Conservation (phyloP, 37 sponge, comb jelly and placozoan genomes). For the Ephydatia muelleri region DNA sequence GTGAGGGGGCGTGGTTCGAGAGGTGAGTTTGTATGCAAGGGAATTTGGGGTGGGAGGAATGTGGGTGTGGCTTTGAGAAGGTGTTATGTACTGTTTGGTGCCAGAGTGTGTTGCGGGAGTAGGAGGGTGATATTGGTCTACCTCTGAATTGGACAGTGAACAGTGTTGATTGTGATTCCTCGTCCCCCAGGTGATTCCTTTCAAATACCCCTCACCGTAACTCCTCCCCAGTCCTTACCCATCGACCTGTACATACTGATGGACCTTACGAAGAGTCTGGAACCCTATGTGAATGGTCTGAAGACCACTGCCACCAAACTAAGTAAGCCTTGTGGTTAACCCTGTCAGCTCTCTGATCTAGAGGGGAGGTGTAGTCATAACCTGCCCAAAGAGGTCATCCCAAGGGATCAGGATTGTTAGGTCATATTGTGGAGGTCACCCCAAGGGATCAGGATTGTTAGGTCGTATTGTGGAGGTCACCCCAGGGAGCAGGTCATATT, state of each 20-base stretch:
- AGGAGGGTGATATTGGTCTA: not conserved
- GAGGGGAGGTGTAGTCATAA: too few species aligned
- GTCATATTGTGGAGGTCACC: too few species aligned
- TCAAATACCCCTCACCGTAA: conserved; percentile 14
- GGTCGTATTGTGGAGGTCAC: too few species aligned
- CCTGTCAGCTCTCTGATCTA: not conserved
- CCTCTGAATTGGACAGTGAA: not conserved
- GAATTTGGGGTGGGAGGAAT: not conserved
- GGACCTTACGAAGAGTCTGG: conserved; percentile 75
- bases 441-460: too few species aligned
- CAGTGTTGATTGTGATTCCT: not conserved
- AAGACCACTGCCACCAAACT: not conserved
- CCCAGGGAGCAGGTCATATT: too few species aligned
- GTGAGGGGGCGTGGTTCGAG: not conserved
- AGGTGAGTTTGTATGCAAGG: not conserved
- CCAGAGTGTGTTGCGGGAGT: not conserved
- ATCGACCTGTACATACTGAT: conserved; percentile 84
- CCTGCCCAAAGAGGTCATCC: too few species aligned
- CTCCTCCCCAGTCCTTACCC: conserved; percentile 44
- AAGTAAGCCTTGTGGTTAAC: not conserved
- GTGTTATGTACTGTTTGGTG: too few species aligned
- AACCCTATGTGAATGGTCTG: not conserved
- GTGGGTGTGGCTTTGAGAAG: not conserved
- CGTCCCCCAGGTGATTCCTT: not conserved
- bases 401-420: too few species aligned